phyloP scores from a whole-genome alignment of 2,113 vertebrate genomes.

The Sylvia atricapilla region DNA sequence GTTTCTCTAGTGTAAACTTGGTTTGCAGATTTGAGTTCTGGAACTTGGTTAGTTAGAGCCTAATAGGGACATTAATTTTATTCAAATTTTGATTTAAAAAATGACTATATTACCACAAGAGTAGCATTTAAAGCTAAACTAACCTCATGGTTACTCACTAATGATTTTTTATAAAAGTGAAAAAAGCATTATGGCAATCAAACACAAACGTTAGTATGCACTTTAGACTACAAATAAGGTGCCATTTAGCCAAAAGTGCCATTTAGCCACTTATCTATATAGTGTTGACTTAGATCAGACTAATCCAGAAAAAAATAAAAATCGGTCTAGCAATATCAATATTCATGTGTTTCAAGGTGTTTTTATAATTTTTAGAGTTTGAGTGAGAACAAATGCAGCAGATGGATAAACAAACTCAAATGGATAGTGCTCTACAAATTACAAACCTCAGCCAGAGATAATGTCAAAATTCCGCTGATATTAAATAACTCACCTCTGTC shows the following conservation, averaged over 20 bases:
- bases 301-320: conserved; percentile 34
- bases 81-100: background rate
- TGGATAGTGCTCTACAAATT: background rate
- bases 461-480: background rate
- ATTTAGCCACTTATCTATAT: background rate
- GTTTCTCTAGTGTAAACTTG: background rate
- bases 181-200: background rate
- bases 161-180: conserved; percentile 32
- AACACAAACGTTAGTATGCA: background rate
- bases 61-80: background rate
- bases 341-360: conserved; percentile 18
- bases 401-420: conserved; percentile 29
- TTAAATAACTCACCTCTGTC: background rate
- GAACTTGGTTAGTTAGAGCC: background rate
- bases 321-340: background rate
- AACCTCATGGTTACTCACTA: conserved; percentile 21
- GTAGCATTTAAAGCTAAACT: conserved; percentile 1
- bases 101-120: background rate
- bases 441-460: conserved; percentile 31
- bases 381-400: conserved; percentile 25
- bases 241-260: conserved; percentile 41
- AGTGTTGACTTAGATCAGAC: background rate
- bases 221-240: conserved; percentile 25
- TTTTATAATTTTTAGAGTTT: background rate
- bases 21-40: background rate